Base-by-base conservation (phyloP, 1,140 invertebrate genomes). In the Drosophila pallidifrons region DNA sequence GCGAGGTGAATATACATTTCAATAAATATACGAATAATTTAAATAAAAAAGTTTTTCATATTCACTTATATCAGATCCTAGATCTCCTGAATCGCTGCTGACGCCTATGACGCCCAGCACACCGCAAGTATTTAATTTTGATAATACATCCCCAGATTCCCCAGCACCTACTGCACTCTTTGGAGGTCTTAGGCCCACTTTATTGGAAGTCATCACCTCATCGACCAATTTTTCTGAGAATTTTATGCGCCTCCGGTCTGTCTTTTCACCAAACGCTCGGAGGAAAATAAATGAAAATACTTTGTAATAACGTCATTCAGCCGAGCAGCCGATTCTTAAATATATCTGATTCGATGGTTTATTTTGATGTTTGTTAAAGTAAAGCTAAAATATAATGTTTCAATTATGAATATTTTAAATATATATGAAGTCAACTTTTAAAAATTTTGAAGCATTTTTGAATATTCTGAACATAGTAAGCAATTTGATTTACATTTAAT, bases 91-190 rank as follows among this genome's bases (percentile, higher is more conserved):
- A 16, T 79, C 82, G 3, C 82, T 82, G 11, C 11, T 87, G n/a
- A 87, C 82, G 3, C 82, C 82, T 10, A n/a, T 82, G n/a, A 87
- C 82, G 0, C 82, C 82, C 1, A 68, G 76, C 1, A 15, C 65
- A 49, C 41, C 68, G 2, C 65, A 64, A n/a, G 35, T 46, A 10
- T 87, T 87, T 15, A 74, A 51, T 5, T 87, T 87, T 70, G 82
- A 87, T 10, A 52, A 35, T 16, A 7, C 15, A 6, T 16, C 28
- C 20, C 20, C 20, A 5, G n/a, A 68, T 15, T 30, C 38, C 3
- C 5, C 49, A 6, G 77, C 68, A 10, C 79, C 67, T 4, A 43
- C n/a, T 5, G 11, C 3, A 4, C 5, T n/a, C 2, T 51, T 51
- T 45, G 65, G 49, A 0, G 47, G 51, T 4, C 58, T 68, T 0